Conservation (phyloP, 2,888 invertebrate species). For the Conomelus anceps region DNA sequence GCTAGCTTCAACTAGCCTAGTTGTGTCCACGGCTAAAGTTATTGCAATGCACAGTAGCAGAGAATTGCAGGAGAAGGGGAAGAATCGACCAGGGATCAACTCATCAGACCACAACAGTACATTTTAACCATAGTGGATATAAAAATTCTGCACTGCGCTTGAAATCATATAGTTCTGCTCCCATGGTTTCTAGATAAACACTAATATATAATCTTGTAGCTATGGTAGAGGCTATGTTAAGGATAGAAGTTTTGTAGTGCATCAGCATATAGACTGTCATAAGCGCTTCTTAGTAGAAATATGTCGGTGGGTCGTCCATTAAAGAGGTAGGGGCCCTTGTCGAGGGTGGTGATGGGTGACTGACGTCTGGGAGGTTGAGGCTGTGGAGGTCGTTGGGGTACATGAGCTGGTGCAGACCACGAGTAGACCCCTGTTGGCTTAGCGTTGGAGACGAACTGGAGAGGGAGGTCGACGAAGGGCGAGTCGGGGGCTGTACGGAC, state of each 20-base stretch:
- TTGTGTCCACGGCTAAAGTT: too few relatives aligned
- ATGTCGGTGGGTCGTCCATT: slow-evolving; percentile 69
- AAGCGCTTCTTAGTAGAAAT: slow-evolving; percentile 58
- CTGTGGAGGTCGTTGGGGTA: slow-evolving; percentile 33
- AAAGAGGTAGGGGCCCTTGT: slow-evolving; percentile 67
- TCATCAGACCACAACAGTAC: too few relatives aligned
- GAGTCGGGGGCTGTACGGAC: slow-evolving; percentile 49
- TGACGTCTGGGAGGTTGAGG: slow-evolving; percentile 45
- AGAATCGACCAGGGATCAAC: too few relatives aligned
- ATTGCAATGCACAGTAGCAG: too few relatives aligned
- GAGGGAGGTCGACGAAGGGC: slow-evolving; percentile 68
- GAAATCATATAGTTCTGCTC: too few relatives aligned
- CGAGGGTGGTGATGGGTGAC: slow-evolving; percentile 60
- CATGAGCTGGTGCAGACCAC: slow-evolving; percentile 12
- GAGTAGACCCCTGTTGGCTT: slow-evolving; percentile 71
- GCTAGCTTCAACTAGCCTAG: too few relatives aligned
- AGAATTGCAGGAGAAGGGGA: too few relatives aligned
- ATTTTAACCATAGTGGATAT: too few relatives aligned
- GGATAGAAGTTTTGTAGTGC: slow-evolving; percentile 64
- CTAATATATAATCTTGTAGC: slow-evolving; percentile 1
- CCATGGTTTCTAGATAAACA: neutral
- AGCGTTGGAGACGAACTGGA: slow-evolving; percentile 75
- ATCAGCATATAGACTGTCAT: slow-evolving; percentile 60
- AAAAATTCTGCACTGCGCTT: too few relatives aligned
- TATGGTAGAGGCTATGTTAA: slow-evolving; percentile 39